Base-by-base conservation (phyloP, 53 echinoderm and acorn worm genomes). In the Pentamera pediparva region DNA sequence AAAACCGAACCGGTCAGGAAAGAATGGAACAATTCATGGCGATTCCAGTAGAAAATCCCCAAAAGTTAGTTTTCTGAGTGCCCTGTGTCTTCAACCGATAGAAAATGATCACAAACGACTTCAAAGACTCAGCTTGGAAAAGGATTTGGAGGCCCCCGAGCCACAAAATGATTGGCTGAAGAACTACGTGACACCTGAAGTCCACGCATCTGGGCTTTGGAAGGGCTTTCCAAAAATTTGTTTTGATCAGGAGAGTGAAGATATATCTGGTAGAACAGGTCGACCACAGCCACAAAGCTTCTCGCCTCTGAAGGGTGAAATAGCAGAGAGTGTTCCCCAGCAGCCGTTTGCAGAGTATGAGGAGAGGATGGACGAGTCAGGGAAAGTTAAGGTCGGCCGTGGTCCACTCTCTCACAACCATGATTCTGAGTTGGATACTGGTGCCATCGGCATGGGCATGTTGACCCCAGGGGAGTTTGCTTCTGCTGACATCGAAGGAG, bases 391-490 rank as follows among this genome's bases (percentile, higher is more conserved):
- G 2, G 35, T 34, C 34, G 53, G 10, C 34, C 52, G 33, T 54
- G 73, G 73, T 17, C 73, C 73, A 10, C 73, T 72, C 0, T 51
- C 73, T 10, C 51, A 54, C 36, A 52, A 35, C n/a, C 33, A 35
- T 53, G 73, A 72, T 35, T 48, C 73, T 18, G 92, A 85, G 45
- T 87, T 87, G 24, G 55, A 70, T 7, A 84, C 87, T 35, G 87
- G 81, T 32, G 92, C 86, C 34, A 75, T 87, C 17, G 92, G 87
- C 41, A 82, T 79, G 29, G 92, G 87, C 60, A 92, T 92, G 92
- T 84, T 87, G 28, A 78, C 83, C 17, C 92, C 92, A 7, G 75
- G 59, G 19, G 92, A 92, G 65, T 82, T 87, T 76, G 92, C 92
- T 25, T 75, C 61, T 33, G 75, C 75, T 34, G 75, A 75, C 32